phyloP scores from a whole-genome alignment of 2,888 invertebrate species.

The Morpho achilles region DNA sequence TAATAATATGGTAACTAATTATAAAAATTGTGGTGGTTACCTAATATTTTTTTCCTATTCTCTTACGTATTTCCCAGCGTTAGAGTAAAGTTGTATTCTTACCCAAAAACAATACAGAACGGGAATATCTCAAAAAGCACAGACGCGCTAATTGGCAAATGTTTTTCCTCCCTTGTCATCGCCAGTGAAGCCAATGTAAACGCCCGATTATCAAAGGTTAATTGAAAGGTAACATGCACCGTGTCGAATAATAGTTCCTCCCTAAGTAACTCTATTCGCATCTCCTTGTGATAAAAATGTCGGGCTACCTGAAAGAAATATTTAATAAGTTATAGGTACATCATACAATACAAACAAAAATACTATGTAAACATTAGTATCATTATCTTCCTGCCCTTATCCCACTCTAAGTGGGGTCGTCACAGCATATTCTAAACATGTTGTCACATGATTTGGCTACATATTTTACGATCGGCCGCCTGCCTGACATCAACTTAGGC shows the following conservation, averaged over 20 bases:
- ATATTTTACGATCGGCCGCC: too few species aligned
- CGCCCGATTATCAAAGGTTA: conserved; percentile 96
- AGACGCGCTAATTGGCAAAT: conserved; percentile 92
- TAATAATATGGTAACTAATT: too few species aligned
- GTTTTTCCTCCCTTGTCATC: conserved; percentile 93
- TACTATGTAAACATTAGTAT: too few species aligned
- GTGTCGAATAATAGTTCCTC: conserved; percentile 94
- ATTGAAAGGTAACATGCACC: conserved; percentile 94
- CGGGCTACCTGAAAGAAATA: conserved; percentile 86
- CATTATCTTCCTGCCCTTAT: too few species aligned
- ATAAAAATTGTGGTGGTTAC: too few species aligned
- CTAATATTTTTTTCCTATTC: too few species aligned
- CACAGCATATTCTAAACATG: too few species aligned
- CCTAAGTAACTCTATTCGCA: conserved; percentile 92
- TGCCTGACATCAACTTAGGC: too few species aligned
- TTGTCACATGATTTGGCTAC: too few species aligned
- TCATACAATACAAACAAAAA: too few species aligned
- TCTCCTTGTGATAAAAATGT: conserved; percentile 96
- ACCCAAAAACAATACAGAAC: conserved; percentile 98
- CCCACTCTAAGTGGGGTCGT: too few species aligned
- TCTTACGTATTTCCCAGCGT: too few species aligned
- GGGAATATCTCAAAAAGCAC: conserved; percentile 98
- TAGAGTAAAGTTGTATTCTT: conserved; percentile 45
- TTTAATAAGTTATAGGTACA: neutral
- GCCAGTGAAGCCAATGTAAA: conserved; percentile 90